Base-by-base conservation (phyloP, 2,797 vertebrate genomes). In the Premnoplex brunnescens region DNA sequence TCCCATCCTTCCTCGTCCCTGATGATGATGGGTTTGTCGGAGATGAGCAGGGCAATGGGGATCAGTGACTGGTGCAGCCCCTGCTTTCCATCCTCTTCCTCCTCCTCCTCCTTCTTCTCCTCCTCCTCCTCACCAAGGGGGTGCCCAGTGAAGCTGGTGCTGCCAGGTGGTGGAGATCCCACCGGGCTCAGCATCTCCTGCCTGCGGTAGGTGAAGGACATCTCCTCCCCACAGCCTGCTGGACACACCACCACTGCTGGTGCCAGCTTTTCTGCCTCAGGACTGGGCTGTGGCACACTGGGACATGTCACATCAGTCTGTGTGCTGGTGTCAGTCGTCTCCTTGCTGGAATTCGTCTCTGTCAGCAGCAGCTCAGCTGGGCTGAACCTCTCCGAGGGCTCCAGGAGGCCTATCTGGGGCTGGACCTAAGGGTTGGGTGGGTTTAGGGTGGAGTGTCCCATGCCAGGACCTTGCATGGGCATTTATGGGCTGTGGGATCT, bases 21-120 rank as follows among this genome's bases (percentile, higher is more conserved):
- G 85, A 96, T 73, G 90, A 92, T 91, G 91, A 96, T 3, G n/a
- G 96, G 92, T 56, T 96, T 96, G 80, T 96, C 51, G 0, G 91
- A 95, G 77, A 96, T 91, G 91, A 93, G 95, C 75, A 96, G 72
- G 36, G 90, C 55, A 3, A 94, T 85, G 82, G 90, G 88, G 28
- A 92, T 34, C 59, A 63, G 78, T 0, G 16, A 56, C 82, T 37
- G 52, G 14, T 1, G 3, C 21, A 34, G 48, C 5, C 3, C 20
- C 32, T 2, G 15, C 32, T 16, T 66, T 64, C 39, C 55, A 3
- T 30, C 46, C 3, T 80, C 82, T 1, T 75, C 54, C 10, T 74
- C 18, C 30, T 22, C 48, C 1, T 75, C 54, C 10, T 74, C 18
- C 30, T 22, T 43, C 1, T 13, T 58, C 6, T 84, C 46, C 13